phyloP scores from a whole-genome alignment of 2,888 invertebrate species.

The Congeria kusceri region DNA sequence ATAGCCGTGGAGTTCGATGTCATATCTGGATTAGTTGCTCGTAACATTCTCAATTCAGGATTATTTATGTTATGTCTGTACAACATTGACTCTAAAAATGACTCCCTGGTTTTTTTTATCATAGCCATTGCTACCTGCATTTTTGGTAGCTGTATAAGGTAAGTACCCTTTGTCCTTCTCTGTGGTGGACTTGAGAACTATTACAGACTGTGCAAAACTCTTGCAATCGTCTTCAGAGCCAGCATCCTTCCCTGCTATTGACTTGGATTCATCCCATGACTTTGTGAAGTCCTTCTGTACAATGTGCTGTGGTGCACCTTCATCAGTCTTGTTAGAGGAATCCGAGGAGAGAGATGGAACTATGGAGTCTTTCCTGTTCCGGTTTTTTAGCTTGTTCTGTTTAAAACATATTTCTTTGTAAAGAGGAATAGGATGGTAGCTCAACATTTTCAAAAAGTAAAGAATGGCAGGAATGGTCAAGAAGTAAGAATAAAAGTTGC shows the following conservation, averaged over 20 bases:
- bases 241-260: not conserved
- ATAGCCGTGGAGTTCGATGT: not conserved
- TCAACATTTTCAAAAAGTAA: slow-evolving; percentile 38
- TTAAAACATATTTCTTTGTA: slow-evolving; percentile 28
- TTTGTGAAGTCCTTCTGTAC: not conserved
- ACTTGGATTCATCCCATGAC: not conserved
- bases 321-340: no score
- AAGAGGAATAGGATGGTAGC: slow-evolving; percentile 46
- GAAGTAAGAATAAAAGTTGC: no score
- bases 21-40: no score
- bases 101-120: not conserved
- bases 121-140: not conserved
- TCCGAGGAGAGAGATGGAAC: no score
- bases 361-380: no score
- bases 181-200: slow-evolving; percentile 33
- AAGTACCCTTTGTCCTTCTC: slow-evolving; percentile 15
- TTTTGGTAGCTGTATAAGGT: slow-evolving; percentile 20
- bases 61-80: slow-evolving; percentile 58
- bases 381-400: slow-evolving; percentile 19
- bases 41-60: slow-evolving; percentile 27
- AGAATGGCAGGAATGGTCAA: not conserved
- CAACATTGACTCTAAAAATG: slow-evolving; percentile 29
- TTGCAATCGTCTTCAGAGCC: slow-evolving; percentile 4
- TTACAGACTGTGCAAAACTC: slow-evolving; percentile 59
- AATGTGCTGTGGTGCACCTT: no score